Base-by-base conservation (phyloP, 2,888 invertebrate genomes). In the Athetis lepigone region DNA sequence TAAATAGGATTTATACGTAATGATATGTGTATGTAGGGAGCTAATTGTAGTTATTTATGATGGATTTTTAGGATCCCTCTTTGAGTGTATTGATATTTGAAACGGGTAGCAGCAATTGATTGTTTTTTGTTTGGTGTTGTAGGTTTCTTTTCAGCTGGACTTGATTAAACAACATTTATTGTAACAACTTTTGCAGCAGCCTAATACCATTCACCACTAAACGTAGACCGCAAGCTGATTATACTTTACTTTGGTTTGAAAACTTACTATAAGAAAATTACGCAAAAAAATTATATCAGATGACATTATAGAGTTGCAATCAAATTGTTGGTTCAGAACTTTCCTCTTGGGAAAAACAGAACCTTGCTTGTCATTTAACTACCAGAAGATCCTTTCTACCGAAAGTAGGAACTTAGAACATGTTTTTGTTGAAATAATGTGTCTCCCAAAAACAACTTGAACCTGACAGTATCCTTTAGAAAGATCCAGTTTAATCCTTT, bases 1-100 rank as follows among this genome's bases (percentile, higher is more conserved):
- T 69, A 79, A 77, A 79, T 71, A 77, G 71, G 78, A 66, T 71
- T 80, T 74, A 74, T 74, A 62, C 59, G 66, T 55, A 77, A 77
- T 80, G 69, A 79, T 79, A 80, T 74, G 61, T 64, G 63, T 70
- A 58, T 69, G 45, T 65, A 71, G 57, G 54, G 46, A 56, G 59
- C 61, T 74, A 77, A 70, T 78, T 77, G 65, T 54, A 65, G 64
- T 70, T 68, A 77, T 80, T 76, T 72, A 76, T 70, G 61, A 54
- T 46, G 27, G 13, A 33, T 47, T 73, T 66, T 46, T 33, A 63
- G 63, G 68, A 58, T 42, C 7, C 7, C 3, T 45, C 58, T 70
- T 74, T 25, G 36, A 37, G 62, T 0, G 8, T 45, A 57, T 70
- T 23, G 52, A n/a, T 33, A 19, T 49, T 54, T 18, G 3, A 40